These are phyloP conservation scores for Biston stratarius DNA, from an alignment of 2,888 invertebrate genomes.

Conservation along the genomic window DNA sequence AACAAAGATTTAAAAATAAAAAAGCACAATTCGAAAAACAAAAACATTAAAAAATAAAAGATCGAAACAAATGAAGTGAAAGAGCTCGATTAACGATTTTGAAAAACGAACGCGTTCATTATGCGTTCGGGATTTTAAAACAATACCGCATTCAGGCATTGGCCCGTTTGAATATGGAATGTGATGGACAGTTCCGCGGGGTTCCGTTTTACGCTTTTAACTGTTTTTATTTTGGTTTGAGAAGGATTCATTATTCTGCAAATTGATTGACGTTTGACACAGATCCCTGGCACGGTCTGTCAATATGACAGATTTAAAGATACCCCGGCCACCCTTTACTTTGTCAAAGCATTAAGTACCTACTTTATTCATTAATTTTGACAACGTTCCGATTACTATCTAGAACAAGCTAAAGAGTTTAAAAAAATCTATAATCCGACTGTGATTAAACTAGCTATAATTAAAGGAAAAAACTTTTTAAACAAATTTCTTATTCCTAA, in stretches of 20 bases:
- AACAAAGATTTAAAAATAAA: slow-evolving; percentile 56
- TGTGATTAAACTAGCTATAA: too few species aligned
- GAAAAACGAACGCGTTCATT: slow-evolving; percentile 70
- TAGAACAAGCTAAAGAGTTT: too few species aligned
- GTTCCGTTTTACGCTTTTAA: slow-evolving; percentile 65
- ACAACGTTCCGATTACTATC: too few species aligned
- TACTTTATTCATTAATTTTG: neutral
- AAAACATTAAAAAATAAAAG: slow-evolving; percentile 53
- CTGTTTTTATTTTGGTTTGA: slow-evolving; percentile 71
- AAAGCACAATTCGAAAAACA: slow-evolving; percentile 32
- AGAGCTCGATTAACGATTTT: slow-evolving; percentile 81
- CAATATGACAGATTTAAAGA: slow-evolving; percentile 63
- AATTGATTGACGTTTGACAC: slow-evolving; percentile 62
- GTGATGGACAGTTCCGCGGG: slow-evolving; percentile 75
- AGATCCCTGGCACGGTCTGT: slow-evolving; percentile 63
- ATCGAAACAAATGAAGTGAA: slow-evolving; percentile 82
- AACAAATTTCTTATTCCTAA: too few species aligned
- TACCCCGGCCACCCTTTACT: slow-evolving; percentile 23
- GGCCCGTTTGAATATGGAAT: slow-evolving; percentile 79
- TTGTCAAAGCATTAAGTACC: slow-evolving; percentile 7
- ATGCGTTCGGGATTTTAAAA: slow-evolving; percentile 80
- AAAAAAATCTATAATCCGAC: too few species aligned
- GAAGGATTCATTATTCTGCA: slow-evolving; percentile 64
- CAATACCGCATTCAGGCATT: slow-evolving; percentile 80
- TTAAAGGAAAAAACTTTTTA: too few species aligned